phyloP scores from a whole-genome alignment of 2,888 invertebrate species.

The Polydesmus complanatus region DNA sequence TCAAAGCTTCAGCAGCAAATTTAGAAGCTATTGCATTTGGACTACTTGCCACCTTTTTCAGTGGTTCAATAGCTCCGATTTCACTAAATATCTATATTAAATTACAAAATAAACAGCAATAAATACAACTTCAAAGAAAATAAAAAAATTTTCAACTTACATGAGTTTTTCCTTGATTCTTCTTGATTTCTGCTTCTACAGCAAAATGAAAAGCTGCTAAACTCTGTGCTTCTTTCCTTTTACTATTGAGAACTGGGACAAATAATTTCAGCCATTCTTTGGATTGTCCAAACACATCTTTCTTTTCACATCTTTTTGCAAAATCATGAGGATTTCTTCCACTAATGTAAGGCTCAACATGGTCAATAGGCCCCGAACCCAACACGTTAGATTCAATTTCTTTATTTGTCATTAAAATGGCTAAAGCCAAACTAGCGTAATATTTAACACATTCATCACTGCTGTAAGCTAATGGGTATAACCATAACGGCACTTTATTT shows the following conservation, averaged over 20 bases:
- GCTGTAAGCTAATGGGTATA: constrained; percentile 93
- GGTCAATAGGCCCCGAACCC: constrained; percentile 87
- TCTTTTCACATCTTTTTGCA: constrained; percentile 77
- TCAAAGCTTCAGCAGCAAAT: constrained; percentile 82
- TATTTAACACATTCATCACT: constrained; percentile 94
- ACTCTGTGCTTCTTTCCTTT: constrained; percentile 88
- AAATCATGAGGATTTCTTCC: constrained; percentile 90
- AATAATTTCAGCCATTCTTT: constrained; percentile 84
- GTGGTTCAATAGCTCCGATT: constrained; percentile 85
- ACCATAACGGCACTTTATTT: constrained; percentile 85
- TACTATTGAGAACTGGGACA: constrained; percentile 85
- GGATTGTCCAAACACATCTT: constrained; percentile 81
- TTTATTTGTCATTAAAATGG: constrained; percentile 88
- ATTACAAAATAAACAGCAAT: background rate
- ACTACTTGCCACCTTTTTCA: constrained; percentile 92
- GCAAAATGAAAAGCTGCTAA: constrained; percentile 95
- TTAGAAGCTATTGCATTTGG: constrained; percentile 96
- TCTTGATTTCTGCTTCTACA: constrained; percentile 97
- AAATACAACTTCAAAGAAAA: background rate
- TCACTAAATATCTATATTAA: constrained; percentile 64
- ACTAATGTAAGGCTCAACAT: constrained; percentile 93
- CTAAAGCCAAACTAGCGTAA: constrained; percentile 95
- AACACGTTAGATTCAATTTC: constrained; percentile 94
- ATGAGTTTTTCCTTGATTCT: constrained; percentile 75
- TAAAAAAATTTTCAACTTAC: constrained; percentile 20